Percentiles rank a stretch among this genome's conserved stretches.
Evolutionary conservation across 2,797 vertebrate genomes (phyloP).

Genomic region (Hoplostethus mediterraneus): DNA sequence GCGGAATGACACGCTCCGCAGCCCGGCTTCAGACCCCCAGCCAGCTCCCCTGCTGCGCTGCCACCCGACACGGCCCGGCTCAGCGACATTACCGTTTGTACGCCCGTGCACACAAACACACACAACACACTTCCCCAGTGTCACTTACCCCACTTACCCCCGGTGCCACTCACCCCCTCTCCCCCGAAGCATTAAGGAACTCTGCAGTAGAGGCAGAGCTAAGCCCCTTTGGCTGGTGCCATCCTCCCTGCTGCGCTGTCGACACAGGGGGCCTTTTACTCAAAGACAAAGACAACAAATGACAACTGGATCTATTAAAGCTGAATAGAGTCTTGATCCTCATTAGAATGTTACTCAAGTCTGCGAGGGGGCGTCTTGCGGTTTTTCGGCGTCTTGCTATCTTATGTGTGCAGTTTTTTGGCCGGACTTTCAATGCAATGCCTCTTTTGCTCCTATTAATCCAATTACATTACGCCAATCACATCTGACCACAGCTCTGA

Average conservation of each 20-base stretch:
- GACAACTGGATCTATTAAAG: slow-evolving; percentile 54
- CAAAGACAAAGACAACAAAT: slow-evolving; percentile 54
- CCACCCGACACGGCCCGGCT: slow-evolving; percentile 73
- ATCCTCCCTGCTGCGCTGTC: slow-evolving; percentile 67
- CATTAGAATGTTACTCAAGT: slow-evolving; percentile 12
- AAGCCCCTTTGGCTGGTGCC: slow-evolving; percentile 66
- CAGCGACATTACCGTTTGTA: slow-evolving; percentile 62
- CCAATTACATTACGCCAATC: slow-evolving; percentile 17
- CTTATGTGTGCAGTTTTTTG: not conserved
- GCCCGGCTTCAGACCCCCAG: slow-evolving; percentile 72
- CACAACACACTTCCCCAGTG: slow-evolving; percentile 62
- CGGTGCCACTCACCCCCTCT: slow-evolving; percentile 28
- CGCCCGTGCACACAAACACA: slow-evolving; percentile 45
- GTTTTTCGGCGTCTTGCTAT: not conserved
- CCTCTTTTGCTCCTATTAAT: not conserved
- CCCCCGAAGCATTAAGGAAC: slow-evolving; percentile 55
- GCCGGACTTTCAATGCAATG: not conserved
- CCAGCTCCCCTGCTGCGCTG: slow-evolving; percentile 76
- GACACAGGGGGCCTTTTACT: slow-evolving; percentile 58
- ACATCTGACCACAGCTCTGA: slow-evolving; percentile 14
- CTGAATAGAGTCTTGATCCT: slow-evolving; percentile 44
- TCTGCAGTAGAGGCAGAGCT: slow-evolving; percentile 48
- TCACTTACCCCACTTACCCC: slow-evolving; percentile 62
- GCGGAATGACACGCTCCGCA: slow-evolving; percentile 74
- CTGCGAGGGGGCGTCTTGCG: not conserved